Base-by-base conservation (phyloP, 1,140 invertebrate genomes). In the Tetranychus cinnabarinus region DNA sequence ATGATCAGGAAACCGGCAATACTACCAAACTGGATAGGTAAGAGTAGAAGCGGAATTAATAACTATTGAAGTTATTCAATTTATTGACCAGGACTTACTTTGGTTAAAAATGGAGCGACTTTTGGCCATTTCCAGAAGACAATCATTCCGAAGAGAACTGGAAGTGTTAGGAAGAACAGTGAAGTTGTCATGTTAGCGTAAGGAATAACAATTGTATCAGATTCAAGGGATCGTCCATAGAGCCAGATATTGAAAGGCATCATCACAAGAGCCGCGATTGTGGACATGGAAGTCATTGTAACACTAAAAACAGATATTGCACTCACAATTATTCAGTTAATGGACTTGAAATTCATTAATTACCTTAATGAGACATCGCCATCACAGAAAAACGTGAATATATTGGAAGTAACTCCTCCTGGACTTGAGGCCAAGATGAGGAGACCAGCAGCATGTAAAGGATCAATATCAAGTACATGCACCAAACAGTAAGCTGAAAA, bases 351-450 rank as follows among this genome's bases (percentile, higher is more conserved):
- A 15, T 7, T 37, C 23, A 23, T 0, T n/a, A 33, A 34, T 36
- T 64, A 74, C 72, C 72, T 73, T 33, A 74, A 66, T 23, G 72
- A 69, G 2, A 74, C 66, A 61, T 74, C 73, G 31, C 72, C 73
- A 45, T 74, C 72, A 37, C 65, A 65, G 67, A 72, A 72, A 61
- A 70, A 74, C 1, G 73, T 70, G 64, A 73, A 73, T 37, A 74
- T 68, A 58, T 74, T 74, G 3, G 72, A 73, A 46, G 71, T 72
- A 5, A 73, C 68, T 35, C 73, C 73, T 5, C 72, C 72, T 1
- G 73, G 72, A 63, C 69, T 69, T 58, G 70, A 73, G 7, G 70
- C 68, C 34, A 74, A 66, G 12, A 74, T 66, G 4, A 74, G 65
- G 61, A 72, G 65, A 1, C 67, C 67, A 35, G 67, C 64, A 8